Conservation (phyloP, 2,113 vertebrate genomes). For the Phyllostomus hastatus region DNA sequence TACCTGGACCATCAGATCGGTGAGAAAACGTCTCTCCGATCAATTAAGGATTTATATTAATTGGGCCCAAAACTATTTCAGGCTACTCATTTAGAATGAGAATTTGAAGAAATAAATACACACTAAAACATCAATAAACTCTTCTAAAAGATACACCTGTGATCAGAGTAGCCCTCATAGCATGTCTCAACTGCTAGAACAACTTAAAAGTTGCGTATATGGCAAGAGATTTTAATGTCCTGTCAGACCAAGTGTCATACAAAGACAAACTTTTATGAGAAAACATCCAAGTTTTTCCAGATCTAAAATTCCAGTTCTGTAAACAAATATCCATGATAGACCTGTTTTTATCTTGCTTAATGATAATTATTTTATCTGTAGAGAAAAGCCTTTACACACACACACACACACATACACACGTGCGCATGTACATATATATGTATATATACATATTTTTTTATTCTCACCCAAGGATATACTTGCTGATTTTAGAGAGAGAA, state of each 20-base stretch:
- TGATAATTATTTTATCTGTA: background rate
- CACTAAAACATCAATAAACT: background rate
- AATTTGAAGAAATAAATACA: background rate
- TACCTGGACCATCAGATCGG: background rate
- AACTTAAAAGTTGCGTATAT: background rate
- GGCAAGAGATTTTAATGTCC: background rate
- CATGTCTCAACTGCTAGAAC: background rate
- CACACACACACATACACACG: too few relatives aligned
- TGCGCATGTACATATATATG: too few relatives aligned
- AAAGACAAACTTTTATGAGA: background rate
- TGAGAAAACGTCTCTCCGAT: background rate
- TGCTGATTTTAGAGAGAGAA: too few relatives aligned
- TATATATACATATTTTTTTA: too few relatives aligned
- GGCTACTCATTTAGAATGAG: background rate
- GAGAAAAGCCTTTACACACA: background rate
- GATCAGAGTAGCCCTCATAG: background rate
- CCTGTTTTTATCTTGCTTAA: background rate
- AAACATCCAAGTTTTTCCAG: background rate
- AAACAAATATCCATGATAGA: background rate
- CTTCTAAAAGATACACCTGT: background rate
- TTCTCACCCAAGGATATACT: too few relatives aligned
- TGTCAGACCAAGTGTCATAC: background rate
- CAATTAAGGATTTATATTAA: conserved; percentile 17
- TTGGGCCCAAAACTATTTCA: background rate
- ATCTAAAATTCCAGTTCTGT: background rate